Conservation (phyloP, 2,797 vertebrate species). For the Botia kubotai region DNA sequence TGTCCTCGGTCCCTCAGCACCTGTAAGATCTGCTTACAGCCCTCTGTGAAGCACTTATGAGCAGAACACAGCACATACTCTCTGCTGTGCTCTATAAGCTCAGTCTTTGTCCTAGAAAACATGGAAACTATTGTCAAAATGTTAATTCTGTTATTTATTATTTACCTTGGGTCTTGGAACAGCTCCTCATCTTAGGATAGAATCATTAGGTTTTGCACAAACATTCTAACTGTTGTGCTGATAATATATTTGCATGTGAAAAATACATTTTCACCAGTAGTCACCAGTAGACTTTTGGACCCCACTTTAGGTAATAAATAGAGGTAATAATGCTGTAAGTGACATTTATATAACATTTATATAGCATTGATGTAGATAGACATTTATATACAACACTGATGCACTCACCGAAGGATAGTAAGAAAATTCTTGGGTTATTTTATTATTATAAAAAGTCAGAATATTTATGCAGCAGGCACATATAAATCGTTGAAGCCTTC, state of each 20-base stretch:
- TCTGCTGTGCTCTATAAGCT: neutral
- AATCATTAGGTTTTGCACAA: neutral
- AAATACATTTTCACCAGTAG: neutral
- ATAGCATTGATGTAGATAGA: neutral
- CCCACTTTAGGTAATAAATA: too few species aligned
- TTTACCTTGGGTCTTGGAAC: too few species aligned
- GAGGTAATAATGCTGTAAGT: neutral
- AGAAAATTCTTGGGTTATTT: neutral
- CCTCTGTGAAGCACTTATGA: neutral
- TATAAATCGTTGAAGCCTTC: neutral
- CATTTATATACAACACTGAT: neutral
- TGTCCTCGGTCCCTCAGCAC: conserved; percentile 13
- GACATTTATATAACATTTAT: neutral
- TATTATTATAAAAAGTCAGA: conserved; percentile 19
- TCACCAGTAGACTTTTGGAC: too few species aligned
- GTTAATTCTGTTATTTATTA: neutral
- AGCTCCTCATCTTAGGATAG: neutral
- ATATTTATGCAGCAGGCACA: conserved; percentile 1
- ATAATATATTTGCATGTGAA: neutral
- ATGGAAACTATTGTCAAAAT: neutral
- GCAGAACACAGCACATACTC: neutral
- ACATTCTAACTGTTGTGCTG: too few species aligned
- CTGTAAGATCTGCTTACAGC: conserved; percentile 26
- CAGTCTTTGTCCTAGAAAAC: neutral
- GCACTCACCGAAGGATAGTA: conserved; percentile 7